These are phyloP conservation scores for Malurus splendens DNA, from an alignment of 2,797 vertebrate genomes.

Conservation along the genomic window DNA sequence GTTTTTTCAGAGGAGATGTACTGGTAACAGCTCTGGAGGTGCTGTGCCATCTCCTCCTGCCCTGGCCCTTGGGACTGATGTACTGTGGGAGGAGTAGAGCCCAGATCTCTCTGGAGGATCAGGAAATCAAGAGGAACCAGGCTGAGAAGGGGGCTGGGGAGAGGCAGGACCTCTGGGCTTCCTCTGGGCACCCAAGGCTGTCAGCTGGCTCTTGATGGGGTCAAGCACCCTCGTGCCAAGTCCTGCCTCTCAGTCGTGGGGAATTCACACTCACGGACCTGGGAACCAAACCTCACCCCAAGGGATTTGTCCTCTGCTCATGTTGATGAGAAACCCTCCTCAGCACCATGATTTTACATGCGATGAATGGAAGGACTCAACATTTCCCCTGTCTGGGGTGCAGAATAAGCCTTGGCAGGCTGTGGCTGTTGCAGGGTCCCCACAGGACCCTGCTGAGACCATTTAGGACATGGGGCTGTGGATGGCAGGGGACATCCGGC, in stretches of 20 bases:
- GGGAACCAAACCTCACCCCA: background rate
- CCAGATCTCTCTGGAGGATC: background rate
- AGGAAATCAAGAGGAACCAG: background rate
- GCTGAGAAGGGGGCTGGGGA: background rate
- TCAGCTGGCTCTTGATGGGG: background rate
- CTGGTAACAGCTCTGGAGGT: background rate
- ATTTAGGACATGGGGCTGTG: rapidly evolving
- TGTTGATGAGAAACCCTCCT: background rate
- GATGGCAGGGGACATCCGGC: rapidly evolving
- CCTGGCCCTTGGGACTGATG: rapidly evolving
- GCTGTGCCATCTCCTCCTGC: background rate
- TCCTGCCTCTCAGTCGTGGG: rapidly evolving
- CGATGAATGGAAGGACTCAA: rapidly evolving
- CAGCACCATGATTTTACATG: background rate
- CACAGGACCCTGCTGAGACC: background rate
- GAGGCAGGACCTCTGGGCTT: rapidly evolving
- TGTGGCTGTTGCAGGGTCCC: background rate
- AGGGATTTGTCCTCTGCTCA: background rate
- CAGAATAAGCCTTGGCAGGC: background rate
- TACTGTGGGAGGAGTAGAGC: background rate
- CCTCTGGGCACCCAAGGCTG: background rate
- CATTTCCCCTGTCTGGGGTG: background rate
- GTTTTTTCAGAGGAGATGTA: background rate
- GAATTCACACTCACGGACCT: background rate
- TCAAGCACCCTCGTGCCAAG: rapidly evolving